Percentiles rank a stretch among this genome's conserved stretches.
These are phyloP conservation scores for Pheosia tremula DNA, from an alignment of 2,888 invertebrate species.

Conservation along the genomic window DNA sequence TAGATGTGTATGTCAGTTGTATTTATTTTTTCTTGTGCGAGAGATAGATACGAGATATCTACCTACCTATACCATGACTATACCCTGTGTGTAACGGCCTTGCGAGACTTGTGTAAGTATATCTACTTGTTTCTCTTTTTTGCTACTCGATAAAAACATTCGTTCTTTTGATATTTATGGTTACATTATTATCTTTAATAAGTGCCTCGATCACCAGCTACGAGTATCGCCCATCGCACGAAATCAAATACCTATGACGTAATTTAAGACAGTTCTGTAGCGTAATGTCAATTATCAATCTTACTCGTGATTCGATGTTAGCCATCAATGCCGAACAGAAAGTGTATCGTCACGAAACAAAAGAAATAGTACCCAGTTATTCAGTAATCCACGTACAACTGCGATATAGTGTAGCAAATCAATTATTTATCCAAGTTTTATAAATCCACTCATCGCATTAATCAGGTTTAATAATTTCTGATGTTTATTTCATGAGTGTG, in stretches of 20 bases:
- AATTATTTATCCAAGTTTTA: conserved; percentile 25
- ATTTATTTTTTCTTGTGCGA: no score
- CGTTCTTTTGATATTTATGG: background rate
- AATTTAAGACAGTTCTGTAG: conserved; percentile 22
- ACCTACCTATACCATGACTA: no score
- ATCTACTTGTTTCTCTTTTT: background rate
- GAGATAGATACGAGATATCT: no score
- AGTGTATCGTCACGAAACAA: conserved; percentile 26
- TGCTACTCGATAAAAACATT: background rate
- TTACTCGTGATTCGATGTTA: conserved; percentile 17
- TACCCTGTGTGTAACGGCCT: no score
- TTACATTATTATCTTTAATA: background rate
- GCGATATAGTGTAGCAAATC: conserved; percentile 17
- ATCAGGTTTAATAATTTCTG: conserved; percentile 20
- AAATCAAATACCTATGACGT: conserved; percentile 18
- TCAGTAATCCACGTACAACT: conserved; percentile 21
- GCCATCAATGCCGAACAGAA: conserved; percentile 25
- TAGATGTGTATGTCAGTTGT: no score
- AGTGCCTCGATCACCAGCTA: background rate
- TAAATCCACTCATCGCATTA: conserved; percentile 14
- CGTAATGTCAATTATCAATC: conserved; percentile 13
- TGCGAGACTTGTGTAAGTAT: no score
- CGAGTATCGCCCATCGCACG: conserved; percentile 10
- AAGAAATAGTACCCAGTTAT: conserved; percentile 15
- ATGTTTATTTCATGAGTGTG: conserved; percentile 19